A percentile compares a stretch with the other conserved stretches of the same genome.
Conservation (phyloP, 2,113 vertebrate species). For the Siphamia tubifer region DNA sequence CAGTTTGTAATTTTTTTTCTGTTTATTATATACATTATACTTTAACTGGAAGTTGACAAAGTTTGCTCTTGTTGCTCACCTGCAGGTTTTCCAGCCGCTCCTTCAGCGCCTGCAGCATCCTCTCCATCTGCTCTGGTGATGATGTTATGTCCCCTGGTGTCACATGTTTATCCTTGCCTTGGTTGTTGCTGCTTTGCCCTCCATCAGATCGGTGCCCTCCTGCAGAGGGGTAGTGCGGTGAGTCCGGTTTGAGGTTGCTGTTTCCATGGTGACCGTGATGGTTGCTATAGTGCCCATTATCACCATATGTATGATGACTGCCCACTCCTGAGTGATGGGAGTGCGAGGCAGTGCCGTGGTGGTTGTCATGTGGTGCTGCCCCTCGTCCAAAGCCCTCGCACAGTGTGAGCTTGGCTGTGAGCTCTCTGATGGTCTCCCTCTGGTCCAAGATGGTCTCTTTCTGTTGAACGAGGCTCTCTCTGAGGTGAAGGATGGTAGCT, state of each 20-base stretch:
- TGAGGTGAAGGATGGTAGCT: constrained; percentile 81
- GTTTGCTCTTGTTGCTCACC: constrained; percentile 64
- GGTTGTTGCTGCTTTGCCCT: constrained; percentile 33
- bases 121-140: constrained; percentile 78
- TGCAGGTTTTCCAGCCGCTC: constrained; percentile 82
- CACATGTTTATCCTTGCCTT: constrained; percentile 70
- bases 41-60: background rate
- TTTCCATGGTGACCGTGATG: constrained; percentile 63
- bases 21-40: background rate
- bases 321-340: constrained; percentile 22
- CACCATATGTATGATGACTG: constrained; percentile 27
- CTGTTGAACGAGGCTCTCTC: constrained; percentile 84
- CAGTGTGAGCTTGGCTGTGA: constrained; percentile 82
- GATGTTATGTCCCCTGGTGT: constrained; percentile 64
- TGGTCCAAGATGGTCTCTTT: constrained; percentile 85
- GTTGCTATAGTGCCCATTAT: constrained; percentile 51
- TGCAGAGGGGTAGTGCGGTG: constrained; percentile 35
- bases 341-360: constrained; percentile 6
- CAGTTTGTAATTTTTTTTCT: background rate
- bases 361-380: constrained; percentile 42
- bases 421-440: constrained; percentile 83
- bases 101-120: constrained; percentile 83
- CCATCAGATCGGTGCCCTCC: constrained; percentile 51
- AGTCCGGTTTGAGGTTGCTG: constrained; percentile 62
- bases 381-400: constrained; percentile 77